phyloP scores from a whole-genome alignment of 2,888 invertebrate species.

The Dyspetes luteomarginatus region DNA sequence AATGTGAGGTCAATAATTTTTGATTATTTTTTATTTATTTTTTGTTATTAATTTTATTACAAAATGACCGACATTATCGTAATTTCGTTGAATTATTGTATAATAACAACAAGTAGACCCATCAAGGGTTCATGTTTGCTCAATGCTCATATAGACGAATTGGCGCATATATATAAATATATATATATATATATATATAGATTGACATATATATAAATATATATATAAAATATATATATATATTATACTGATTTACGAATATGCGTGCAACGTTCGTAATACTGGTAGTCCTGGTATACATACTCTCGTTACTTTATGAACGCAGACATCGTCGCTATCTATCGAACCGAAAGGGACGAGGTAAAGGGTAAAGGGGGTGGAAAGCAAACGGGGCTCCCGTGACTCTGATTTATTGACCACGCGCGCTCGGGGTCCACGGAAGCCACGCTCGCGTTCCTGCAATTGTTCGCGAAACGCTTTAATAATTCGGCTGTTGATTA shows the following conservation, averaged over 20 bases:
- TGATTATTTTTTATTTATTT: too few relatives aligned
- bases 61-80: too few relatives aligned
- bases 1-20: too few relatives aligned
- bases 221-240: background rate
- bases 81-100: too few relatives aligned
- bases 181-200: background rate
- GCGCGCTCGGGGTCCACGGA: conserved; percentile 62
- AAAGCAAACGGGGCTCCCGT: conserved; percentile 66
- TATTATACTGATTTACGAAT: background rate
- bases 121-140: too few relatives aligned
- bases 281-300: background rate
- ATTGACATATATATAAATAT: background rate
- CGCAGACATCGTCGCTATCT: conserved; percentile 39
- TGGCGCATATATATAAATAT: background rate
- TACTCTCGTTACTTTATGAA: conserved; percentile 28
- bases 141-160: background rate
- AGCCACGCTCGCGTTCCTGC: conserved; percentile 51
- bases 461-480: conserved; percentile 80
- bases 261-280: background rate
- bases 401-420: conserved; percentile 80
- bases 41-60: too few relatives aligned
- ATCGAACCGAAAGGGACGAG: conserved; percentile 35
- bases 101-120: too few relatives aligned
- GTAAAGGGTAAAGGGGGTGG: conserved; percentile 52
- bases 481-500: conserved; percentile 82